Evolutionary conservation across 2,888 invertebrate species (phyloP).

Genomic region (Catocala nupta): DNA sequence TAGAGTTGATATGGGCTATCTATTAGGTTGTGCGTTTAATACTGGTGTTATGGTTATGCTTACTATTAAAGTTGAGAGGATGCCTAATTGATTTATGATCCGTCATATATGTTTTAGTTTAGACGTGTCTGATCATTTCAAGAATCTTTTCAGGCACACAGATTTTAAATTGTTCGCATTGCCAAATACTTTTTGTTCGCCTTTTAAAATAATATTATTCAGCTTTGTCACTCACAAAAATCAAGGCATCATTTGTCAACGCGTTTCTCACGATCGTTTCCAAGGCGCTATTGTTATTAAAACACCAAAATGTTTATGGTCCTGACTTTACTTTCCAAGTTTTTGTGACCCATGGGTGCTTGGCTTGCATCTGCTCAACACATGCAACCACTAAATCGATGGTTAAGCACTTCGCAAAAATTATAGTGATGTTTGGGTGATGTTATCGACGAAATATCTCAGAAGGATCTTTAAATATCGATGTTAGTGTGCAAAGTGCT

Average conservation of each 20-base stretch:
- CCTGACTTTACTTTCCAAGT: slow-evolving; percentile 61
- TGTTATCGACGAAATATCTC: slow-evolving; percentile 24
- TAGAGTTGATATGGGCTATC: too few species aligned
- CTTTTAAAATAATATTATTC: neutral
- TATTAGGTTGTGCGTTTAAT: too few species aligned
- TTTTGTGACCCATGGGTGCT: slow-evolving; percentile 63
- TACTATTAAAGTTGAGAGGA: too few species aligned
- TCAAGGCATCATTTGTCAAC: slow-evolving; percentile 18
- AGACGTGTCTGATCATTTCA: too few species aligned
- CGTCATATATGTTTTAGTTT: too few species aligned
- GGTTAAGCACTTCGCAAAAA: slow-evolving; percentile 75
- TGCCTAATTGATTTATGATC: too few species aligned
- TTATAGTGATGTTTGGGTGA: slow-evolving; percentile 56
- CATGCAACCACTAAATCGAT: slow-evolving; percentile 76
- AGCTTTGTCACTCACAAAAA: slow-evolving; percentile 3
- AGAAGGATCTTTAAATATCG: too few species aligned
- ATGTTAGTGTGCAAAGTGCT: too few species aligned
- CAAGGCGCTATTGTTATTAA: slow-evolving; percentile 69
- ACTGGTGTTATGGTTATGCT: too few species aligned
- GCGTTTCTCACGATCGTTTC: slow-evolving; percentile 41
- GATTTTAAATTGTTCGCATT: neutral
- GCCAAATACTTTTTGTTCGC: neutral
- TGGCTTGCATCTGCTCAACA: slow-evolving; percentile 78
- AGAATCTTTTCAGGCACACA: too few species aligned
- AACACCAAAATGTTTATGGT: slow-evolving; percentile 61